Conservation (phyloP, 2,113 vertebrate genomes). For the Perca flavescens region DNA sequence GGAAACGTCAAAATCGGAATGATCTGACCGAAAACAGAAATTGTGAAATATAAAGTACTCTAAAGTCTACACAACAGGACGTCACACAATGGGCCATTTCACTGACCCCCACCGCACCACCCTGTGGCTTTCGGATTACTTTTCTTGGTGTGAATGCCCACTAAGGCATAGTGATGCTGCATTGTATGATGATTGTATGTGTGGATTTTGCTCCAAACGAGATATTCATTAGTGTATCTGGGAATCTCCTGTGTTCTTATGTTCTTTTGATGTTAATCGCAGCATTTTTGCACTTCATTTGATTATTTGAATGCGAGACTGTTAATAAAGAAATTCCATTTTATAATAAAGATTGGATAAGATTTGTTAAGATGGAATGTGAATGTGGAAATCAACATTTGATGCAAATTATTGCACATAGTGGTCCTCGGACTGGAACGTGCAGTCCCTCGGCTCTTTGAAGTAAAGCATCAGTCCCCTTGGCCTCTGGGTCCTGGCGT, state of each 20-base stretch:
- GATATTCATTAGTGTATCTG: background rate
- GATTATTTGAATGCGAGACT: background rate
- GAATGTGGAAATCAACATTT: background rate
- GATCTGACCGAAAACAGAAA: no score
- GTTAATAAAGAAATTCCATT: background rate
- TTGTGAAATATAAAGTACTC: no score
- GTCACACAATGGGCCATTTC: no score
- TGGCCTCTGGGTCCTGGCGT: slow-evolving; percentile 41
- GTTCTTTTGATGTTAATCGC: background rate
- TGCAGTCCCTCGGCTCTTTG: slow-evolving; percentile 7
- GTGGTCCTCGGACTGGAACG: background rate
- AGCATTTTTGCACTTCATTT: background rate
- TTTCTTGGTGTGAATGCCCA: no score
- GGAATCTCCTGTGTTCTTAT: background rate
- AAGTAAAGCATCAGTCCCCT: background rate
- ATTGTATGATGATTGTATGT: background rate
- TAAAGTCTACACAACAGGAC: no score
- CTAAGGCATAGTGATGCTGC: background rate
- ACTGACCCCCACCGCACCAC: no score
- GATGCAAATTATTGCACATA: background rate
- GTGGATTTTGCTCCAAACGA: background rate
- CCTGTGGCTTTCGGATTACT: no score
- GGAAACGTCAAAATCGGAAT: no score
- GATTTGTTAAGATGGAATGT: background rate
- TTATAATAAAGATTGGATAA: background rate